These are phyloP conservation scores for Sphecodes monilicornis DNA, from an alignment of 2,888 invertebrate species.

Conservation along the genomic window DNA sequence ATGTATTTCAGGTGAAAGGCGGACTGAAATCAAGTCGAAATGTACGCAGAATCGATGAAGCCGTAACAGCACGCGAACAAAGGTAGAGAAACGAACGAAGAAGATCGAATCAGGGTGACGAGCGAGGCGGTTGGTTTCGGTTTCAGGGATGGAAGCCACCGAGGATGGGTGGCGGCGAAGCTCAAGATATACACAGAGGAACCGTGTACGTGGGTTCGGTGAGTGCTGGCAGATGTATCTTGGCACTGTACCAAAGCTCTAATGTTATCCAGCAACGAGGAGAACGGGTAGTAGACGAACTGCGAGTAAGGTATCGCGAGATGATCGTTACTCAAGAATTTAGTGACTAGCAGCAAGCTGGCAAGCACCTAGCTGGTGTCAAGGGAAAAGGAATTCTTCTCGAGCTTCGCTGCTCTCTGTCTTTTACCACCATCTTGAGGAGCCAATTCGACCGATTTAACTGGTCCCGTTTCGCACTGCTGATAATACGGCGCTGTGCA, in stretches of 20 bases:
- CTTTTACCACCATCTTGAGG: not conserved
- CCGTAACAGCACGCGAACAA: not conserved
- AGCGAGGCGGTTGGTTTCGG: conserved; percentile 34
- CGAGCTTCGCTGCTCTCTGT: conserved; percentile 15
- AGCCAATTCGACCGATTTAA: conserved; percentile 5
- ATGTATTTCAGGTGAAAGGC: not conserved
- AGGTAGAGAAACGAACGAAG: not conserved
- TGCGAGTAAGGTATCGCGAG: conserved; percentile 52
- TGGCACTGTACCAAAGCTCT: conserved; percentile 78
- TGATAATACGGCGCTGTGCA: not conserved
- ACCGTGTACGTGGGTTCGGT: conserved; percentile 24
- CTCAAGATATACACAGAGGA: conserved; percentile 11
- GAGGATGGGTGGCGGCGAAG: not conserved
- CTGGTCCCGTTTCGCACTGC: not conserved
- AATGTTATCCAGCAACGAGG: conserved; percentile 79
- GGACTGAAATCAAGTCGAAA: conserved; percentile 42
- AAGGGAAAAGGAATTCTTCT: conserved; percentile 42
- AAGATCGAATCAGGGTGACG: conserved; percentile 8
- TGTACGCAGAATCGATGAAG: conserved; percentile 11
- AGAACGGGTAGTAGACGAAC: conserved; percentile 58
- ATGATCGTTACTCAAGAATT: conserved; percentile 77
- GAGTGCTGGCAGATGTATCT: conserved; percentile 77
- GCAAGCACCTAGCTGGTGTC: conserved; percentile 56
- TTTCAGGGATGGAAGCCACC: conserved; percentile 9
- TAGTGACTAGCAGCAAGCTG: conserved; percentile 65